Base-by-base conservation (phyloP, 2,113 vertebrate genomes). In the Tupaia chinensis region DNA sequence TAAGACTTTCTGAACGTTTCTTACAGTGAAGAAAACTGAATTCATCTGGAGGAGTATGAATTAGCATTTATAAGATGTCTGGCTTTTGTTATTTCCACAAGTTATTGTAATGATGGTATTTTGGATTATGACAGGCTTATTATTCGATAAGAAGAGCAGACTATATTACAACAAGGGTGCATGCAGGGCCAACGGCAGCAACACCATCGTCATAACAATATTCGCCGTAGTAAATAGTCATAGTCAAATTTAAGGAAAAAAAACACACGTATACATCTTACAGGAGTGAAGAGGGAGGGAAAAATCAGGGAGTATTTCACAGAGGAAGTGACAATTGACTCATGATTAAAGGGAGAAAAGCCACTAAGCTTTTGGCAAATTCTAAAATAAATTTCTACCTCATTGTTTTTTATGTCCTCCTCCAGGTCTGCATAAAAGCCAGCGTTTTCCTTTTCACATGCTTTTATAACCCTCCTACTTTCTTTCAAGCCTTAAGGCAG, bases 31-130 rank as follows among this genome's bases (percentile, higher is more conserved):
- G 22, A 89, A 82, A 81, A 19, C 0, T 68, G 8, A 77, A 58
- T 90, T 94, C 10, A 6, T 87, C 73, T 82, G 32, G 27, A 73
- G 7, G 8, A 6, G 14, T 29, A 86, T 22, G n/a, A 34, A 74
- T 68, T 76, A 54, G 9, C 1, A 79, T 58, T 19, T 87, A 11
- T 69, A 95, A 97, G 32, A 73, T 68, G 10, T 4, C 0, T 78
- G 65, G 32, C 63, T 91, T 95, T 95, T 91, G 14, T 89, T 88
- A 70, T 95, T 74, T 94, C 23, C n/a, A 60, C 78, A 85, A 92
- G 58, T 78, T 87, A 63, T 25, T 91, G 34, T 82, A 92, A 70
- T 0, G 69, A n/a, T 34, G 44, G 56, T 56, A 94, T 60, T 93
- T 95, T 87, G 76, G 58, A 70, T 56, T 0, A 34, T 29, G 27